Base-by-base conservation (phyloP, 35 echinoderm and acorn worm species). In the Stichopus chloronotus region DNA sequence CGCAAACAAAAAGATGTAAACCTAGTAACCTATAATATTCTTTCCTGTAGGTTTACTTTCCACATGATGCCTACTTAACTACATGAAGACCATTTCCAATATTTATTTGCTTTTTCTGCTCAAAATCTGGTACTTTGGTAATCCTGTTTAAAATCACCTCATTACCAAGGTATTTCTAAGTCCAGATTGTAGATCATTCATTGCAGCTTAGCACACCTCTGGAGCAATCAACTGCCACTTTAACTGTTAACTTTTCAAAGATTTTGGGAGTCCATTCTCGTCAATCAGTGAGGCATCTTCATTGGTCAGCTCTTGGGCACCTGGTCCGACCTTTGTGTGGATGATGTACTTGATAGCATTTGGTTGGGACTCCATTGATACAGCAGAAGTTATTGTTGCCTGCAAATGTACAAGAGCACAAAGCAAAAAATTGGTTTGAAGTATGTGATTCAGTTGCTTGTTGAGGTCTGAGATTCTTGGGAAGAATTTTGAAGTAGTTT, bases 301-400 rank as follows among this genome's bases (percentile, higher is more conserved):
- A 56, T 99, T 95, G 52, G 68, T 72, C 19, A 94, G 76, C 25
- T 91, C 92, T 78, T 93, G 93, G 19, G 97, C 93, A 52, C 97
- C 97, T 58, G 97, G 94, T 30, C 97, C 97, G 17, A 95, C 89
- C 63, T 94, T 88, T 57, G 97, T 96, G 87, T 95, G 86, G n/a
- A 99, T 99, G 19, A 99, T 94, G 79, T 99, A 99, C 55, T 95
- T 91, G 23, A 99, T 92, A 57, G 93, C 91, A 58, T 92, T 92
- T 7, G 91, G 97, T 63, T 60, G 89, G 9, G 96, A 65, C 22
- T 98, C 94, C 54, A 95, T 60, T 16, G 58, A 55, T 25, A 96
- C 68, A 30, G 83, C 90, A 69, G 78, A 54, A 63, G 92, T 25
- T n/a, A 98, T 72, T 17, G 59, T 22, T 58, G 57, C 60, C 87